Percentiles rank a stretch among this genome's conserved stretches.
Evolutionary conservation across 2,888 invertebrate species (phyloP).

Genomic region (Tenthredo scrophulariae): DNA sequence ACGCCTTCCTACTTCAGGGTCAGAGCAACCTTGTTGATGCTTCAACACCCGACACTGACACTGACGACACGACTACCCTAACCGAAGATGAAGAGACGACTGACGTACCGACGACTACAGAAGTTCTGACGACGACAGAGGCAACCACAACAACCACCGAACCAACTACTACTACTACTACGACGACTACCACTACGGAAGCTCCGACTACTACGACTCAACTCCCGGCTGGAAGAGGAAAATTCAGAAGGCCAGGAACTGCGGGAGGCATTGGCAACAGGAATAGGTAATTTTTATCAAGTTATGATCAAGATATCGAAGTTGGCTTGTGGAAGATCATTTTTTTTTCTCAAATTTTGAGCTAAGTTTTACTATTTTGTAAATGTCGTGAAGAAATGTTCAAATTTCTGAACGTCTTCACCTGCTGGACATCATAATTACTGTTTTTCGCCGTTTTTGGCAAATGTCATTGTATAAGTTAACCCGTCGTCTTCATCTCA

Average conservation of each 20-base stretch:
- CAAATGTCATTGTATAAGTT: no score
- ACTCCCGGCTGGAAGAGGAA: slow-evolving; percentile 70
- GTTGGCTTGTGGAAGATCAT: not conserved
- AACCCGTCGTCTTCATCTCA: not conserved
- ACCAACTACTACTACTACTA: slow-evolving; percentile 80
- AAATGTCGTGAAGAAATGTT: not conserved
- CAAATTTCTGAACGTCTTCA: not conserved
- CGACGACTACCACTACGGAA: slow-evolving; percentile 80
- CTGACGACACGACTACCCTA: slow-evolving; percentile 82
- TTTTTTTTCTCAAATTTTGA: not conserved
- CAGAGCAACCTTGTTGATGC: slow-evolving; percentile 78
- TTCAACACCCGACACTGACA: slow-evolving; percentile 74
- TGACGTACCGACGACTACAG: slow-evolving; percentile 77
- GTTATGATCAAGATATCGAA: no score
- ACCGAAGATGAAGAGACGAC: slow-evolving; percentile 75
- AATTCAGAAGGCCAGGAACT: slow-evolving; percentile 69
- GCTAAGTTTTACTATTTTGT: not conserved
- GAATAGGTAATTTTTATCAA: slow-evolving; percentile 61
- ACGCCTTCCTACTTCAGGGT: slow-evolving; percentile 87
- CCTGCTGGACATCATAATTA: not conserved
- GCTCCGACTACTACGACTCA: slow-evolving; percentile 72
- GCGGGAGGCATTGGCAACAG: slow-evolving; percentile 59
- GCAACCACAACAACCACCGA: slow-evolving; percentile 79
- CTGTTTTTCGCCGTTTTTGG: not conserved
- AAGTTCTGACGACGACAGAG: slow-evolving; percentile 77